Evolutionary conservation across 2,113 vertebrate genomes (phyloP).

Genomic region (Dicerorhinus sumatrensis): DNA sequence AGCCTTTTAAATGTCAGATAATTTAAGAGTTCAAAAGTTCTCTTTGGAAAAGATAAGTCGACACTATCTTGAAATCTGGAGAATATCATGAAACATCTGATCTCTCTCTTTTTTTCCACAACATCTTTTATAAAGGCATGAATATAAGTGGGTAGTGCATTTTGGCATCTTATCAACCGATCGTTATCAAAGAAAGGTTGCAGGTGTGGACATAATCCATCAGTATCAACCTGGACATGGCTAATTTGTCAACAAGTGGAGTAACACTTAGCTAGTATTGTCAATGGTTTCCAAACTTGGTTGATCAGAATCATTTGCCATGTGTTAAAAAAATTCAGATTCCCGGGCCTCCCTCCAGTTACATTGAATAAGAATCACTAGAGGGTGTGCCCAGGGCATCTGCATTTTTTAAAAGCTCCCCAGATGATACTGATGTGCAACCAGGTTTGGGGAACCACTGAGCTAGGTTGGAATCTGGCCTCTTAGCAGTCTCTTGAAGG

Average conservation of each 20-base stretch:
- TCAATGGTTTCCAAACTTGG: neutral
- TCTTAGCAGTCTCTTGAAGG: neutral
- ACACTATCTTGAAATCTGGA: neutral
- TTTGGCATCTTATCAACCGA: neutral
- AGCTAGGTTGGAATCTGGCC: neutral
- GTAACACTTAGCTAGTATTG: neutral
- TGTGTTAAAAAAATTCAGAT: neutral
- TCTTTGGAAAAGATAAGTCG: neutral
- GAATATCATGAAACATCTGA: neutral
- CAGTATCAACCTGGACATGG: neutral
- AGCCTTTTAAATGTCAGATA: neutral
- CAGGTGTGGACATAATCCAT: neutral
- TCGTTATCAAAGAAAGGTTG: neutral
- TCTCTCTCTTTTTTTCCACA: neutral
- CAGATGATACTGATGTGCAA: neutral
- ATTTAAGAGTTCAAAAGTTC: neutral
- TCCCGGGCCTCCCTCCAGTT: neutral
- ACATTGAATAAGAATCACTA: neutral
- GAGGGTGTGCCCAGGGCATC: neutral
- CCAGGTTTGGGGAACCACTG: neutral
- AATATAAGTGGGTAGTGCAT: neutral
- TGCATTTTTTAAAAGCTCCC: neutral
- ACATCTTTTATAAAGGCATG: neutral
- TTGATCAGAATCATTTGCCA: neutral
- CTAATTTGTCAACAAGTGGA: neutral